Evolutionary conservation across 2,888 invertebrate species (phyloP), one percentile per base, ranked within the genome.

Genomic region (Philaethria dido): DNA sequence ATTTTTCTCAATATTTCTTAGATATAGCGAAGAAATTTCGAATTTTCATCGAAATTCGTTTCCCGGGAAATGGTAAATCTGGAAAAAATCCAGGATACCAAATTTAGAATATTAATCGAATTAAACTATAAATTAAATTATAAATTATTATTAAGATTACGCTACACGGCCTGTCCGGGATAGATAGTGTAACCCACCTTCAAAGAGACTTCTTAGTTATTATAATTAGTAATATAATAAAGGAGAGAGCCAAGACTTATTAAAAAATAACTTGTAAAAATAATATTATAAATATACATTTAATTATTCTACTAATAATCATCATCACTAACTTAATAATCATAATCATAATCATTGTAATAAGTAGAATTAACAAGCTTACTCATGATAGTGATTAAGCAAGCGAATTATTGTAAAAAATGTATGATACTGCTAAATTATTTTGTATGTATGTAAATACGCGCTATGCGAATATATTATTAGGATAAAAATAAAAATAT

Each of bases 201-300:
- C 44, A 16, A 8, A 48, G 25, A n/a, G 48, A 29, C 25, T 29
- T 8, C 5, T 6, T 48, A 48, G 14, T 14, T 22, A 2, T 48
- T 25, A 48, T 48, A 8, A 48, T 13, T 3, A 14, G 6, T 39
- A 39, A 1, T 13, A 2, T 39, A 6, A 39, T 39, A 48, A 20
- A 20, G 14, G 48, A 48, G 48, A 48, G 48, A n/a, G 14, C 5
- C 25, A 48, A 48, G 48, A 48, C 22, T 48, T 29, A 29, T 33
- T 33, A 5, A 48, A 47, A 47, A 48, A 13, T 11, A 22, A 14
- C 20, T 14, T 22, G 13, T 48, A 20, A 22, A 48, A 22, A 13
- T 22, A 6, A 22, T 1, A 48, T 14, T 33, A 11, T n/a, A n/a
- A n/a, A n/a, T n/a, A n/a, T n/a, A n/a, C n/a, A n/a, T 20, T 3